Conservation (phyloP, 53 echinoderm and acorn worm genomes). For the Mesocentrotus franciscanus region DNA sequence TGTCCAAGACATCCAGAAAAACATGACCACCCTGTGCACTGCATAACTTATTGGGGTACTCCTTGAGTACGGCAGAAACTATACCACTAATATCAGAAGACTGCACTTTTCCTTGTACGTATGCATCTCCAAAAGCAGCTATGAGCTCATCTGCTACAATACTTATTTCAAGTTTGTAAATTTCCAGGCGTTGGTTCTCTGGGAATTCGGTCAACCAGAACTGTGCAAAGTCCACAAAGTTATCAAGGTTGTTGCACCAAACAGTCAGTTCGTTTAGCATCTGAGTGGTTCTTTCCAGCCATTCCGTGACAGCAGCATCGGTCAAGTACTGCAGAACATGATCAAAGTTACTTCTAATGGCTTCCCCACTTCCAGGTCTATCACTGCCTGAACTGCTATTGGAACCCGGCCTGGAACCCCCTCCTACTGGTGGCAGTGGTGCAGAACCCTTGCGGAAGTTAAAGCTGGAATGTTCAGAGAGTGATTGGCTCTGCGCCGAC, state of each 20-base stretch:
- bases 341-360: slow-evolving; percentile 79
- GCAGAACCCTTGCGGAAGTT: slow-evolving; percentile 67
- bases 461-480: slow-evolving; percentile 59
- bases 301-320: slow-evolving; percentile 71
- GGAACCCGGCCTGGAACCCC: slow-evolving; percentile 76
- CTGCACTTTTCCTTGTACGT: slow-evolving; percentile 68
- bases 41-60: slow-evolving; percentile 84
- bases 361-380: slow-evolving; percentile 64
- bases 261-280: slow-evolving; percentile 78
- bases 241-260: slow-evolving; percentile 80
- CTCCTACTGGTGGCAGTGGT: slow-evolving; percentile 74
- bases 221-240: slow-evolving; percentile 92
- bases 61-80: slow-evolving; percentile 79
- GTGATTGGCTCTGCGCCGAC: slow-evolving; percentile 41
- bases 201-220: slow-evolving; percentile 93
- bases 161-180: slow-evolving; percentile 88
- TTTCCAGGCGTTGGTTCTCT: slow-evolving; percentile 79
- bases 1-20: slow-evolving; percentile 90
- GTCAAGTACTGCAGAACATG: slow-evolving; percentile 75
- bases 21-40: slow-evolving; percentile 83
- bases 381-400: slow-evolving; percentile 56
- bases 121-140: slow-evolving; percentile 79
- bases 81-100: slow-evolving; percentile 75
- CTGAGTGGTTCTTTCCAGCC: slow-evolving; percentile 82
- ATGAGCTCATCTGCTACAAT: slow-evolving; percentile 90